These are phyloP conservation scores for Monochamus alternatus DNA, from an alignment of 2,888 invertebrate genomes.

Conservation along the genomic window DNA sequence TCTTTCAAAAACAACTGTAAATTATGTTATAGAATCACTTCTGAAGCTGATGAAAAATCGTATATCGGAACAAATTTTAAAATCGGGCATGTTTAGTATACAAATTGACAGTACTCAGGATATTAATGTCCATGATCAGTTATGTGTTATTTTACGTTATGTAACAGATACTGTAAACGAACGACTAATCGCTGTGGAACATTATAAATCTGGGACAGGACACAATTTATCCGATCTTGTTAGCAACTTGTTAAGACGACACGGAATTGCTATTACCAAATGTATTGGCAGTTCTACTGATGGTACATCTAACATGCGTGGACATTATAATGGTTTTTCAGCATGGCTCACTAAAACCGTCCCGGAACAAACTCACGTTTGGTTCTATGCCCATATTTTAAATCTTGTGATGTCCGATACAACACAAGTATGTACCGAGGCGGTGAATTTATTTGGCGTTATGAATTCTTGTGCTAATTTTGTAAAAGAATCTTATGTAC, in stretches of 20 bases:
- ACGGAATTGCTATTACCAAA: neutral
- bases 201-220: neutral
- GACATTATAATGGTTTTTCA: slow-evolving; percentile 1
- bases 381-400: slow-evolving; percentile 10
- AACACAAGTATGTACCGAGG: neutral
- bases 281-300: slow-evolving; percentile 16
- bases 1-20: slow-evolving; percentile 14
- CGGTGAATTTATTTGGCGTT: slow-evolving; percentile 4
- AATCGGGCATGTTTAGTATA: slow-evolving; percentile 41
- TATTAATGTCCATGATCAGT: slow-evolving; percentile 43
- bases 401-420: slow-evolving; percentile 22
- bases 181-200: slow-evolving; percentile 7
- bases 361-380: slow-evolving; percentile 11
- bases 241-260: neutral
- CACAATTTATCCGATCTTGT: neutral
- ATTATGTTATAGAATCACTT: slow-evolving; percentile 36
- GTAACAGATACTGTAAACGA: slow-evolving; percentile 14
- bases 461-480: slow-evolving; percentile 19
- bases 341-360: neutral
- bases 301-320: slow-evolving; percentile 14
- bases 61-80: slow-evolving; percentile 30
- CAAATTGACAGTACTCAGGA: slow-evolving; percentile 46
- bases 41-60: slow-evolving; percentile 29
- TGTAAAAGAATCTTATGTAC: neutral
- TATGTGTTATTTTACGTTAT: slow-evolving; percentile 15